Base-by-base conservation (phyloP, 2,888 invertebrate genomes). In the Keiferia lycopersicella region DNA sequence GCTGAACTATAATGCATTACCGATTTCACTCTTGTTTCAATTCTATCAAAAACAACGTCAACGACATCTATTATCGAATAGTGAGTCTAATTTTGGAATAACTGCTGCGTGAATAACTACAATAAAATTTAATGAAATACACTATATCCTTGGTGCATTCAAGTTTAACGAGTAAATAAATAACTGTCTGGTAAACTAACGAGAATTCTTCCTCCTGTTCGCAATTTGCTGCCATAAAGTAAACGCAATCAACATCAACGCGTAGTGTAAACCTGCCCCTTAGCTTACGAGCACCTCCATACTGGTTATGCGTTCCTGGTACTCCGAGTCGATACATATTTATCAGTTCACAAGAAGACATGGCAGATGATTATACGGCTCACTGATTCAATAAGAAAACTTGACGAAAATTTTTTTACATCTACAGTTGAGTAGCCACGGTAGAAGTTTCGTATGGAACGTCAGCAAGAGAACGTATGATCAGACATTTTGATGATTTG, bases 321-420 rank as follows among this genome's bases (percentile, higher is more conserved):
- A 79, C 68, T 79, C 68, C 73, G 68, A 71, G 74, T 73, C 80
- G 78, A 83, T 87, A 84, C 84, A 86, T 87, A 87, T 86, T 84
- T 84, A 86, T 87, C 78, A 84, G 80, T 81, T 80, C 76, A 70
- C 71, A 71, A 75, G 74, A 82, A 80, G 62, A 67, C 67, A 73
- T 74, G 67, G 68, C 70, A 71, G 71, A 72, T 67, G 72, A 74
- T 68, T 67, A 65, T 56, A 56, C 34, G n/a, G 16, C 56, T 56
- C 34, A 34, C 56, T 34, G 51, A 26, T 53, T 62, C 58, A 58
- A 58, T 61, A 66, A 45, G 62, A 53, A 53, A 53, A 53, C 22
- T 20, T 53, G 14, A 22, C 51, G 51, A 22, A 22, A 12, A 14
- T 26, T 53, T 22, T 51, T 50, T 45, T 34, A 34, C 10, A 34